Percentiles rank a stretch among this genome's conserved stretches.
These are phyloP conservation scores for Crambe crambe DNA, from an alignment of 37 sponge, comb jelly and placozoan genomes.

Conservation along the genomic window DNA sequence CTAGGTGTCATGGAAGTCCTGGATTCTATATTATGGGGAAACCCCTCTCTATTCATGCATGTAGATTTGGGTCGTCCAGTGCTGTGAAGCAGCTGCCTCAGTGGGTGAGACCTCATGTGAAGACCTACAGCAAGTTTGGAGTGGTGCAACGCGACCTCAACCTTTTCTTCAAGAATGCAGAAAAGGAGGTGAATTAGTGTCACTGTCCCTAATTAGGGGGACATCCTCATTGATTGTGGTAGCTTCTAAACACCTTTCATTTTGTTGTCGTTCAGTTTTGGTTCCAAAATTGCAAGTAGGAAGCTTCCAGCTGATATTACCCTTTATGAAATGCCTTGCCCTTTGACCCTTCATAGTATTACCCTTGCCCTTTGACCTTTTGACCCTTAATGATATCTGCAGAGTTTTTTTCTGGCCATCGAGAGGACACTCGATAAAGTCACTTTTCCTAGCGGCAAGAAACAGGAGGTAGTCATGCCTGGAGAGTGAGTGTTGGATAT, in stretches of 20 bases:
- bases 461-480: not conserved
- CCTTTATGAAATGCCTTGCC: constrained; percentile 3
- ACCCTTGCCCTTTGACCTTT: too few relatives aligned
- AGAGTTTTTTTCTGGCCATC: too few relatives aligned
- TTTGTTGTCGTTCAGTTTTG: constrained; percentile 22
- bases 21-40: not conserved
- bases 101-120: constrained; percentile 72
- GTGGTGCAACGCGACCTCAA: constrained; percentile 58
- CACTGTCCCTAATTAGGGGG: too few relatives aligned
- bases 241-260: too few relatives aligned
- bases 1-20: not conserved
- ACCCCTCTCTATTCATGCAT: not conserved
- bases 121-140: constrained; percentile 71
- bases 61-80: constrained; percentile 56
- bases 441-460: not conserved
- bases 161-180: constrained; percentile 63
- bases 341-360: too few relatives aligned
- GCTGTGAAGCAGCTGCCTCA: constrained; percentile 66
- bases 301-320: not conserved
- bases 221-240: too few relatives aligned
- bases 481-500: constrained; percentile 18
- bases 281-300: not conserved
- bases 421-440: too few relatives aligned
- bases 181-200: constrained; percentile 38
- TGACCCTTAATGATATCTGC: too few relatives aligned